Conservation (phyloP, 2,888 invertebrate species). For the Sarcophaga rosellei region DNA sequence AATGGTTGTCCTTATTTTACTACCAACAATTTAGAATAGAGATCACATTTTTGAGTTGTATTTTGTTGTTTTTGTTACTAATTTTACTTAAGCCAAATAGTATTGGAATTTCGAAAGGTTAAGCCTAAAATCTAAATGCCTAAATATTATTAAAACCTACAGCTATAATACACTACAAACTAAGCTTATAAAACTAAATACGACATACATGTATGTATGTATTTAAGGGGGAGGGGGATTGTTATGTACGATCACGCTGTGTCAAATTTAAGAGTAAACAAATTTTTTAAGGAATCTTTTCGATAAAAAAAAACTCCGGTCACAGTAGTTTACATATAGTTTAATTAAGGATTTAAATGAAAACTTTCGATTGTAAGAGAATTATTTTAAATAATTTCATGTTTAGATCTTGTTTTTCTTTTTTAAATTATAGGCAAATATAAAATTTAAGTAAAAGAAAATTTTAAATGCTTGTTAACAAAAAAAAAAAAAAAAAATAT, state of each 20-base stretch:
- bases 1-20: constrained; percentile 40
- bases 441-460: constrained; percentile 6
- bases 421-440: neutral
- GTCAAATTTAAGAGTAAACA: constrained; percentile 70
- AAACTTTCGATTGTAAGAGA: neutral
- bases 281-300: constrained; percentile 50
- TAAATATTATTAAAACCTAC: constrained; percentile 35
- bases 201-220: too few species aligned
- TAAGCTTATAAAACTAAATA: constrained; percentile 52
- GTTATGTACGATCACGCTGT: constrained; percentile 75
- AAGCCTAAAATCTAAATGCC: constrained; percentile 47
- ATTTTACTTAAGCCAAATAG: constrained; percentile 11
- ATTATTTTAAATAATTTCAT: neutral
- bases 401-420: constrained; percentile 3
- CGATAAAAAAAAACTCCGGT: constrained; percentile 47
- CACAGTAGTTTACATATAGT: constrained; percentile 44
- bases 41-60: constrained; percentile 72
- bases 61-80: constrained; percentile 11
- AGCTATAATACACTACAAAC: constrained; percentile 53
- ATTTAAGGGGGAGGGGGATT: constrained; percentile 29
- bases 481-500: too few species aligned
- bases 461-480: constrained; percentile 2
- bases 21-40: constrained; percentile 68
- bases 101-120: constrained; percentile 44
- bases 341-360: constrained; percentile 37